These are phyloP conservation scores for Empidonax traillii DNA, from an alignment of 2,113 vertebrate genomes.

Conservation along the genomic window DNA sequence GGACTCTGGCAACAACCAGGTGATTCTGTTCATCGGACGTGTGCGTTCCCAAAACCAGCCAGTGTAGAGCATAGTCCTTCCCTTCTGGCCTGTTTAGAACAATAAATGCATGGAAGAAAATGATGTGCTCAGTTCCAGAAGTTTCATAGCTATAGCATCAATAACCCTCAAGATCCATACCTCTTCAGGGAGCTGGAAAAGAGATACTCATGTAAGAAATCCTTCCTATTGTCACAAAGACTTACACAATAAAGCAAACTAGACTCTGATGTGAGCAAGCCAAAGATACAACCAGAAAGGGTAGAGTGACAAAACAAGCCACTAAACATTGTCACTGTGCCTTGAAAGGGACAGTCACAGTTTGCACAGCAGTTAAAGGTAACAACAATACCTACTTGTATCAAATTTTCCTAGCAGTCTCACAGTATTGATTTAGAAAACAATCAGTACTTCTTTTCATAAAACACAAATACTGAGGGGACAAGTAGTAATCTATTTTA, in stretches of 20 bases:
- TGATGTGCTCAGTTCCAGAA: neutral
- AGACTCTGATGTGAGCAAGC: neutral
- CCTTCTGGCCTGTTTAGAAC: conserved; percentile 84
- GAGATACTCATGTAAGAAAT: neutral
- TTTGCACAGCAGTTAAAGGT: neutral
- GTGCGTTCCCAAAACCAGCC: conserved; percentile 91
- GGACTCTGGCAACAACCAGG: conserved; percentile 91
- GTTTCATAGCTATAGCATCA: neutral
- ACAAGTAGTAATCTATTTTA: neutral
- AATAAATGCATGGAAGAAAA: neutral
- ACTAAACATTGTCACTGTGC: neutral
- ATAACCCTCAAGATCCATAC: neutral
- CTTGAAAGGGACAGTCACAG: neutral
- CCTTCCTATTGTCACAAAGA: neutral
- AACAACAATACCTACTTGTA: neutral
- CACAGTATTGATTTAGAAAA: neutral
- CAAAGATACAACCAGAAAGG: neutral
- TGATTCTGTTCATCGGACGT: conserved; percentile 96
- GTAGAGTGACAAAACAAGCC: neutral
- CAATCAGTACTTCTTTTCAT: neutral
- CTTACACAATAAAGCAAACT: neutral
- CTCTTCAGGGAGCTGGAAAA: neutral
- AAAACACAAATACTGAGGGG: neutral
- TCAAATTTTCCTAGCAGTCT: neutral
- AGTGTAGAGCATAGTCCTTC: conserved; percentile 89